Evolutionary conservation across 2,888 invertebrate genomes (phyloP), one percentile per base, ranked within the genome.

Genomic region (Sinotaia quadrata): DNA sequence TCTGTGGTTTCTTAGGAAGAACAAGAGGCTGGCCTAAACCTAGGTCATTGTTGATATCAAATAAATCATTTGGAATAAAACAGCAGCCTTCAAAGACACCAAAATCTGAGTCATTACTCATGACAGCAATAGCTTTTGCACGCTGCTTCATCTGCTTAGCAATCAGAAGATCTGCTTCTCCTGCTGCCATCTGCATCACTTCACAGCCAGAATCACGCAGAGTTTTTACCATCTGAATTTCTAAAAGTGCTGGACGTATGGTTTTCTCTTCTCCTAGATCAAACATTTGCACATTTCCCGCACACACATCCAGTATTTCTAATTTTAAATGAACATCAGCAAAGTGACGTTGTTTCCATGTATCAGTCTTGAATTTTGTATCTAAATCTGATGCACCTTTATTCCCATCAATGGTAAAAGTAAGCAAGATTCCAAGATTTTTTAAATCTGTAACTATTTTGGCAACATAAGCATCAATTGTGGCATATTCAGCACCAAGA

Each of bases 51-150:
- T 80, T 63, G 24, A 81, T 60, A 68, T 86, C 87, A 80, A 86
- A 87, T 57, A 83, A 73, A n/a, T 81, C 74, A 52, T 79, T 56
- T 2, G 82, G 81, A 58, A 87, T 81, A 60, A 84, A 77, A n/a
- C 76, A 57, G 67, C 82, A 75, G 68, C 79, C 75, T 60, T 75
- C 75, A 69, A 87, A 84, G 41, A 87, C 77, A 69, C 82, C 82
- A 68, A 87, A 87, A 71, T 87, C 87, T 12, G 85, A 81, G 67
- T 87, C 87, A 74, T 86, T 86, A 61, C 83, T 83, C 21, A 86
- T 47, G 27, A 87, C 74, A 29, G 83, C 84, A 70, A 70, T 85
- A 2, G 86, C 87, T 52, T 81, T 80, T 10, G 75, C 76, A 41
- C 85, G 68, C 5, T 78, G 75, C 8, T 60, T 52, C 33, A 87